Evolutionary conservation across 2,797 vertebrate species (phyloP).

Genomic region (Peromyscus melanophrys): DNA sequence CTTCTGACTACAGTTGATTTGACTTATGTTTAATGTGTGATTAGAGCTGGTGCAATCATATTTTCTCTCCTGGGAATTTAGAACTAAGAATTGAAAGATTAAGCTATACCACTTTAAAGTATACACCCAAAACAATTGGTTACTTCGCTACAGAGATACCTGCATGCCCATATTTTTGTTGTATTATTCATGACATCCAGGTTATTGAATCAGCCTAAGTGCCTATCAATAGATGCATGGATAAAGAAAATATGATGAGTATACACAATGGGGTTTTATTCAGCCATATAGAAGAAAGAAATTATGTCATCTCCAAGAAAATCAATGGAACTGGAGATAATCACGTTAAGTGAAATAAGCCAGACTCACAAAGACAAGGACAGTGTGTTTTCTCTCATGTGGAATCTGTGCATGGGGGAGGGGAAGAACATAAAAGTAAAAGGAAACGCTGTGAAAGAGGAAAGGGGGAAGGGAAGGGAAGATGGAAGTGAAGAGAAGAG

Average conservation of each 20-base stretch:
- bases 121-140: background rate
- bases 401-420: background rate
- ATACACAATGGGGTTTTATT: background rate
- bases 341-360: slow-evolving; percentile 49
- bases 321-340: slow-evolving; percentile 20
- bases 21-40: slow-evolving; percentile 35
- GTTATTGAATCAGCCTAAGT: background rate
- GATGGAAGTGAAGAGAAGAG: background rate
- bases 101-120: background rate
- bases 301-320: slow-evolving; percentile 1
- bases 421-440: background rate
- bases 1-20: slow-evolving; percentile 36
- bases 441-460: background rate
- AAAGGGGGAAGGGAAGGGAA: background rate
- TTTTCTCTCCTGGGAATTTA: slow-evolving; percentile 50
- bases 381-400: background rate
- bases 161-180: background rate
- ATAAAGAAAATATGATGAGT: slow-evolving; percentile 10
- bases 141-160: background rate
- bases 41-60: slow-evolving; percentile 25
- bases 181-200: background rate
- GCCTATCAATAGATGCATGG: background rate
- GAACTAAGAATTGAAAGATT: slow-evolving; percentile 47
- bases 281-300: background rate
- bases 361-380: background rate